Evolutionary conservation across 2,113 vertebrate species (phyloP), one percentile per base, ranked within the genome.

Genomic region (Nannospalax galili): DNA sequence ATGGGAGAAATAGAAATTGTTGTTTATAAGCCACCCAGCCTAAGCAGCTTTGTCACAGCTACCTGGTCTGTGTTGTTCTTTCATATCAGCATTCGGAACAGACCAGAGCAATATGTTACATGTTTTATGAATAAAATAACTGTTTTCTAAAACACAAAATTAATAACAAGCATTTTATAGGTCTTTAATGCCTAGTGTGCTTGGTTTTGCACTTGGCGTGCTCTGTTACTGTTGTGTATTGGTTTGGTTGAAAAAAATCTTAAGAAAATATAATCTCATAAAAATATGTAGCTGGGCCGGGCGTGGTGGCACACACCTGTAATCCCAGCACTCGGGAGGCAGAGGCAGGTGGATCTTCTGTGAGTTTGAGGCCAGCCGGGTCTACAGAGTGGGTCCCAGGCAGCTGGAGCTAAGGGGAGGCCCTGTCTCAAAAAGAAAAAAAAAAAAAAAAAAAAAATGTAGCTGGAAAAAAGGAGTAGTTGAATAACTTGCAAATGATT

Each of bases 181-280:
- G 9, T 45, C 16, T 92, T 58, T 88, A 84, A 81, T 84, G 28
- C 40, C 40, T 84, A 20, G 32, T 70, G 5, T 56, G 37, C 70
- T 37, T 88, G 72, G 19, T 64, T 89, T 85, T 88, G 37, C 40
- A 84, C 60, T 64, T 20, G 56, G 7, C 42, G 15, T 19, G 22
- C 30, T 79, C 19, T 62, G 19, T 4, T 24, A 5, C 60, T 24
- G 70, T 73, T 2, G 20, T 65, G 56, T 20, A 20, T 69, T 77
- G 19, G 28, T 78, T 84, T 90, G 72, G 40, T 52, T 79, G 79
- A 89, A 58, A 89, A 58, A 65, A 90, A 78, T 73, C 75, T 73
- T 6, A 82, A 74, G 67, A 80, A 74, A 94, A 91, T 32, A 69
- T 82, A 30, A 28, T 10, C 15, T 87, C 20, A 30, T 16, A 84